Percentiles rank a stretch among this genome's conserved stretches.
phyloP scores from a whole-genome alignment of 2,113 vertebrate species.

The Passer domesticus region DNA sequence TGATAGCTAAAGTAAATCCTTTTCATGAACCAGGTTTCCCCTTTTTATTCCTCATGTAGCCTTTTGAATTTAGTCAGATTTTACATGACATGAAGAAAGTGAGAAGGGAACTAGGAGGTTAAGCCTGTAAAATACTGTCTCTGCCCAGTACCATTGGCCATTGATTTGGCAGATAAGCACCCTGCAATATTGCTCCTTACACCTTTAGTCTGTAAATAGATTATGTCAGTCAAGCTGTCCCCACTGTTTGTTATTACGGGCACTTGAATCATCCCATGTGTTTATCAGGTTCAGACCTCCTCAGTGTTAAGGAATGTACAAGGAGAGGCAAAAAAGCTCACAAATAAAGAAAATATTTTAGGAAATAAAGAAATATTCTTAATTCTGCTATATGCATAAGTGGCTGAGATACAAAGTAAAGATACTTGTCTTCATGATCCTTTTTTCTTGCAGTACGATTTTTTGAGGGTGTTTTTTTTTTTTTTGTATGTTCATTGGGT shows the following conservation, averaged over 20 bases:
- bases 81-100: neutral
- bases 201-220: constrained; percentile 20
- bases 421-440: neutral
- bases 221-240: constrained; percentile 11
- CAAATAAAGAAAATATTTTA: neutral
- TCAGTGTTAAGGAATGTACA: neutral
- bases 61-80: constrained; percentile 50
- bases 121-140: neutral
- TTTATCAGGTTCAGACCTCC: neutral
- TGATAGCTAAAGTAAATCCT: constrained; percentile 61
- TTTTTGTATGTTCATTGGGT: neutral
- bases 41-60: constrained; percentile 26
- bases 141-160: neutral
- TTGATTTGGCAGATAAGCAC: constrained; percentile 3
- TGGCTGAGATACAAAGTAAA: neutral
- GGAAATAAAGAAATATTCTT: neutral
- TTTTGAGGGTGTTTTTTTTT: neutral
- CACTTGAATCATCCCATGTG: neutral
- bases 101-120: neutral
- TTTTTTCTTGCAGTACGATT: neutral
- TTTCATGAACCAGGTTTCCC: constrained; percentile 45
- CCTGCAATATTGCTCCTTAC: neutral
- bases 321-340: neutral
- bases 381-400: neutral
- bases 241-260: constrained; percentile 5